Evolutionary conservation across 2,888 invertebrate species (phyloP), one percentile per base, ranked within the genome.

Genomic region (Acleris cristana): DNA sequence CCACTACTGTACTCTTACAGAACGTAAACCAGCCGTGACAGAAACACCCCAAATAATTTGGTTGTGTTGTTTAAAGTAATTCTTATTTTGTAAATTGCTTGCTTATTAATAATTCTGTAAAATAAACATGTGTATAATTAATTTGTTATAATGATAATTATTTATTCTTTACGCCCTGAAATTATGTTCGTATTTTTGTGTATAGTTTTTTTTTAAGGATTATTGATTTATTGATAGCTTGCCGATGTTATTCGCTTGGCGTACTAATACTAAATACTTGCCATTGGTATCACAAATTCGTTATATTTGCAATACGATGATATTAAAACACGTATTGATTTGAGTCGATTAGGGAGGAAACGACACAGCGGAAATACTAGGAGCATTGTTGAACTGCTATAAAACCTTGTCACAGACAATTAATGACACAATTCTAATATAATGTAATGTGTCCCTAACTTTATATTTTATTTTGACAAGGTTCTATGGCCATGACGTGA

Each of bases 211-310:
- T 76, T 83, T 60, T 81, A 76, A 71, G 72, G 58, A 76, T n/a
- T n/a, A n/a, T n/a, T n/a, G n/a, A n/a, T n/a, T n/a, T 81, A 74
- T 78, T 79, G 79, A 80, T 82, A 80, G 84, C 89, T 90, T 90
- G 89, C 89, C 90, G 79, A 81, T 76, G 76, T 74, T 71, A 74
- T 81, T 81, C 76, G 83, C 81, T 86, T 87, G 78, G 66, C 78
- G 66, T 72, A 76, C 72, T 75, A 77, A 75, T 74, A 58, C 66
- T 71, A 48, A 69, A 74, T 74, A 82, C 88, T 89, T 90, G 89
- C 90, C 90, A 88, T 82, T 77, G 81, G 83, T 86, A 83, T 86
- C 84, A 84, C 82, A 84, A 84, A 84, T 76, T 74, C 49, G 72
- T 73, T 73, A 72, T 59, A 53, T 70, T 56, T 59, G 63, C 55